Evolutionary conservation across 2,113 vertebrate genomes (phyloP), one percentile per base, ranked within the genome.

Genomic region (Phoenicopterus ruber): DNA sequence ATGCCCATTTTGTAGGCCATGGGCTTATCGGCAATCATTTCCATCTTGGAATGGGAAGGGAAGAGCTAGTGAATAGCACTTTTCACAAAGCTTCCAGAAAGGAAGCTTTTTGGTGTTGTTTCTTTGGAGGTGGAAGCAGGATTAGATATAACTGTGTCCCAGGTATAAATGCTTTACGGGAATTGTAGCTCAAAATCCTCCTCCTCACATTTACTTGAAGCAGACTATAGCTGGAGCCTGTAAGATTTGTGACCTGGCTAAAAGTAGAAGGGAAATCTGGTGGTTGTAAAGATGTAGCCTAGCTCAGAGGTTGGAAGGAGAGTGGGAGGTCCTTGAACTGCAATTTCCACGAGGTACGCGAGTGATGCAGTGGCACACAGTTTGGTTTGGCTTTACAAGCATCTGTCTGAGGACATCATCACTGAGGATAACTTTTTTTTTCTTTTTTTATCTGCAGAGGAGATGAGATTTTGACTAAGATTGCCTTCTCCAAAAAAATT

Each of bases 321-420:
- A 24, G 16, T 0, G 0, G 19, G 31, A 54, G 17, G 6, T 24
- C 11, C 16, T 69, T 79, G 66, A 63, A 8, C 49, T 54, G 19
- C 5, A 29, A 20, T 70, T 78, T 77, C 19, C 32, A 31, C 15
- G n/a, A 80, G 7, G 3, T 36, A 21, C 3, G 1, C 34, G 50
- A 78, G 40, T 2, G 19, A 31, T 28, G 19, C 61, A 57, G 46
- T 49, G 25, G 58, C 13, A n/a, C 29, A 15, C 5, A 11, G 3
- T 32, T 90, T 36, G 18, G 12, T 67, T 86, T 87, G 46, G 5
- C 26, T 82, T 78, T 69, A 18, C 7, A 29, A 40, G 46, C 31
- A 72, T 82, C 66, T 86, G 1, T 36, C 46, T 77, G 28, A 83
- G n/a, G 38, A 50, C 31, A n/a, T 19, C 22, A 24, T 54, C 4